Percentiles rank a stretch among this genome's conserved stretches.
Evolutionary conservation across 2,113 vertebrate species (phyloP).

Genomic region (Spheniscus mendiculus): DNA sequence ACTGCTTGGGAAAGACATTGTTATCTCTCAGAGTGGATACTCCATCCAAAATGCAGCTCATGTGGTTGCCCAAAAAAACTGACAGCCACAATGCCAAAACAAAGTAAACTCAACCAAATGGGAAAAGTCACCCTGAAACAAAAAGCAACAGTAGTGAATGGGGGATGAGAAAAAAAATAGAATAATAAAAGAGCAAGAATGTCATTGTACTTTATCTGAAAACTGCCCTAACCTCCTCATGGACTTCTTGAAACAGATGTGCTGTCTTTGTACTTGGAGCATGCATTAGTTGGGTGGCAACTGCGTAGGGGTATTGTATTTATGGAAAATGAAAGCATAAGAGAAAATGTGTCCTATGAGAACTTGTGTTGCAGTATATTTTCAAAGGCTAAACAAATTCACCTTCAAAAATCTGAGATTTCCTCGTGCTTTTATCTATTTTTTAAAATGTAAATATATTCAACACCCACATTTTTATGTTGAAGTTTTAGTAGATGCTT

Average conservation of each 20-base stretch:
- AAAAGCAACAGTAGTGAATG: neutral
- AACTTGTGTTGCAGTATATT: neutral
- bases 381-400: neutral
- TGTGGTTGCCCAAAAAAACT: neutral
- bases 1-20: neutral
- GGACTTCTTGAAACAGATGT: neutral
- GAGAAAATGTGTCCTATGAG: neutral
- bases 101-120: neutral
- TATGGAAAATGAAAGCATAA: neutral
- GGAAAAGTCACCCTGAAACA: neutral
- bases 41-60: neutral
- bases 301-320: neutral
- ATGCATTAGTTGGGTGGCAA: neutral
- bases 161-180: neutral
- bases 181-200: neutral
- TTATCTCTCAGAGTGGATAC: neutral
- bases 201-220: neutral
- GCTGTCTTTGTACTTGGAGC: neutral
- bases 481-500: neutral
- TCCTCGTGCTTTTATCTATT: neutral
- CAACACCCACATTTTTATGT: neutral
- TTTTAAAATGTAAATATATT: neutral
- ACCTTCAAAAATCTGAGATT: neutral
- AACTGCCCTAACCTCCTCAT: neutral
- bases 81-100: neutral